Percentiles rank a stretch among this genome's conserved stretches.
Evolutionary conservation across 1,140 invertebrate genomes (phyloP).

Genomic region (Drosophila nigromelanica): DNA sequence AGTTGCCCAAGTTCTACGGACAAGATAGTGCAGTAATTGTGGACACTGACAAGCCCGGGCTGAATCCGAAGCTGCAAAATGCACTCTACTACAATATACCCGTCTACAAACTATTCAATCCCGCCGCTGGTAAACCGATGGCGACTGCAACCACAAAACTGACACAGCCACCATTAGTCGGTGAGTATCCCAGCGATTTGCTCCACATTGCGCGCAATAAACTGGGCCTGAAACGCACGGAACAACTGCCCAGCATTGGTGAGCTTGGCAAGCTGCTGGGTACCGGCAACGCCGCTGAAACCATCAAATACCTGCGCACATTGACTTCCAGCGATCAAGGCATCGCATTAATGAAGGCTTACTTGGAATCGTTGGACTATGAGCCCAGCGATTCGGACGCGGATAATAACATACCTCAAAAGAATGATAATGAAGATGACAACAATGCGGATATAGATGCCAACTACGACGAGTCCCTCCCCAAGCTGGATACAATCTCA

Average conservation of each 20-base stretch:
- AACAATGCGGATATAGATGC: conserved; percentile 44
- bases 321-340: conserved; percentile 62
- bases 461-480: conserved; percentile 34
- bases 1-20: conserved; percentile 58
- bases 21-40: conserved; percentile 67
- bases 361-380: conserved; percentile 64
- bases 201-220: conserved; percentile 64
- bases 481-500: conserved; percentile 15
- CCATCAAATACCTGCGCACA: conserved; percentile 66
- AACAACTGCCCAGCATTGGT: conserved; percentile 63
- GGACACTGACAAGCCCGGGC: conserved; percentile 40
- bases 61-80: conserved; percentile 57
- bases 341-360: conserved; percentile 68
- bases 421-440: conserved; percentile 27
- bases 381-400: conserved; percentile 42
- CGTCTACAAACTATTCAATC: conserved; percentile 60
- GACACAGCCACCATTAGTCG: conserved; percentile 8
- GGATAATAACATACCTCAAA: conserved; percentile 3
- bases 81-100: conserved; percentile 67
- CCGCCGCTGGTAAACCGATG: not conserved
- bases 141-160: conserved; percentile 34
- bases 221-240: conserved; percentile 58
- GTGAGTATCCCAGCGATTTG: conserved; percentile 71
- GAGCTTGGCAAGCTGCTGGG: conserved; percentile 70
- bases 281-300: conserved; percentile 61